Evolutionary conservation across 2,113 vertebrate species (phyloP), one percentile per base, ranked within the genome.

Genomic region (Menidia beryllina): DNA sequence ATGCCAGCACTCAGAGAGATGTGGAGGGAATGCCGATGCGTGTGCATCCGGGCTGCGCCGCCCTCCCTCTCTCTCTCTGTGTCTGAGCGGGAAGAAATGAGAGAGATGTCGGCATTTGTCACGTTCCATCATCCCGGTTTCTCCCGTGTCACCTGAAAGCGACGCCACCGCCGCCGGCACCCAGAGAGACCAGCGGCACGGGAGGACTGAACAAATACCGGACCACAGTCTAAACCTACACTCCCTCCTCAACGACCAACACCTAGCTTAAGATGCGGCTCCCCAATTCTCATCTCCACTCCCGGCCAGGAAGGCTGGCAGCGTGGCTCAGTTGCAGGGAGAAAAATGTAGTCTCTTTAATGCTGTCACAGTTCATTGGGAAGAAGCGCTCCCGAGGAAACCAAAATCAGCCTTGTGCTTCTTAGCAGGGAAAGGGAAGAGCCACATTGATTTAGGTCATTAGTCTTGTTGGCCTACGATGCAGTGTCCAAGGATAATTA

Each of bases 401-500:
- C 27, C 56, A 55, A 54, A 77, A 69, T 79, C 50, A 62, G 62
- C 26, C 51, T 41, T 41, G 61, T 19, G n/a, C 43, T 53, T 74
- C 45, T 65, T 72, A 76, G 61, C 61, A 59, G 17, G 49, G 25
- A 41, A 75, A 73, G 56, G 24, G 60, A 70, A 51, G 34, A 70
- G 43, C 47, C 64, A 68, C 65, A 89, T 83, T 82, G 80, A 84
- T 88, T 87, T 90, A 61, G 51, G 69, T 70, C 77, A 83, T 89
- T 81, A 75, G 85, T 61, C 62, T 79, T 55, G 24, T 69, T 77
- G 50, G 65, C 56, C 63, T 63, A 48, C 43, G 48, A 71, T 76
- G 82, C 77, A 81, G 58, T 57, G 62, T 90, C 82, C 80, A 43
- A 74, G 63, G 82, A 85, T 90, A 91, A 91, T 90, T 89, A 92